These are phyloP conservation scores for Natrix natrix DNA, from an alignment of 2,797 vertebrate species.

Conservation along the genomic window DNA sequence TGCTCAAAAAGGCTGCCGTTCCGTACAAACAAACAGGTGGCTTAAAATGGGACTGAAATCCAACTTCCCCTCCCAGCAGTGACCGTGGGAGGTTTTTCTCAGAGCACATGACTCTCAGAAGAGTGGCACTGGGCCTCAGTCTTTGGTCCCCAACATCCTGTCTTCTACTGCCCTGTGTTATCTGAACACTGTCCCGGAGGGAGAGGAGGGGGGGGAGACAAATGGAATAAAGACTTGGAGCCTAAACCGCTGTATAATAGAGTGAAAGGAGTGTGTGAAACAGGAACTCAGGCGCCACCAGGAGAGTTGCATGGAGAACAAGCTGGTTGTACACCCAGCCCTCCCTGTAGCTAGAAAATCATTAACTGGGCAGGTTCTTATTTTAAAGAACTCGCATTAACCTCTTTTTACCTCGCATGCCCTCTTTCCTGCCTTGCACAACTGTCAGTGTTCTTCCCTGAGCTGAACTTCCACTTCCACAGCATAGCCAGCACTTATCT, in stretches of 20 bases:
- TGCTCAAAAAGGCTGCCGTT: no score
- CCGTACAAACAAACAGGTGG: background rate
- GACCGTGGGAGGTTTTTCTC: background rate
- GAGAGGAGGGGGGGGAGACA: no score
- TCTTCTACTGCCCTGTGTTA: background rate
- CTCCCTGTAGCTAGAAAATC: background rate
- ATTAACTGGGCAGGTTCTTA: background rate
- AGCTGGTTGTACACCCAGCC: background rate
- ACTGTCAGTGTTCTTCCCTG: conserved; percentile 1
- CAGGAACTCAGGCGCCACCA: background rate
- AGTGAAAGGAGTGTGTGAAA: background rate
- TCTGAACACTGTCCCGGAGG: no score
- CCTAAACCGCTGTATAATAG: background rate
- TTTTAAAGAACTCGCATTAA: background rate
- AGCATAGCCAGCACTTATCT: conserved; percentile 14
- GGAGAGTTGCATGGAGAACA: background rate
- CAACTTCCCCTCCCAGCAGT: no score
- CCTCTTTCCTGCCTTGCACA: conserved; percentile 30
- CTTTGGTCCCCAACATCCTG: background rate
- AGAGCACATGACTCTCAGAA: no score
- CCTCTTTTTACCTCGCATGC: conserved; percentile 3
- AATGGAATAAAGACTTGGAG: background rate
- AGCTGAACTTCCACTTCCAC: conserved; percentile 12
- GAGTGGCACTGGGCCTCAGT: background rate
- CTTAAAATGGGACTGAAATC: background rate